Conservation (phyloP, 2,113 vertebrate species). For the Pelecanus crispus region DNA sequence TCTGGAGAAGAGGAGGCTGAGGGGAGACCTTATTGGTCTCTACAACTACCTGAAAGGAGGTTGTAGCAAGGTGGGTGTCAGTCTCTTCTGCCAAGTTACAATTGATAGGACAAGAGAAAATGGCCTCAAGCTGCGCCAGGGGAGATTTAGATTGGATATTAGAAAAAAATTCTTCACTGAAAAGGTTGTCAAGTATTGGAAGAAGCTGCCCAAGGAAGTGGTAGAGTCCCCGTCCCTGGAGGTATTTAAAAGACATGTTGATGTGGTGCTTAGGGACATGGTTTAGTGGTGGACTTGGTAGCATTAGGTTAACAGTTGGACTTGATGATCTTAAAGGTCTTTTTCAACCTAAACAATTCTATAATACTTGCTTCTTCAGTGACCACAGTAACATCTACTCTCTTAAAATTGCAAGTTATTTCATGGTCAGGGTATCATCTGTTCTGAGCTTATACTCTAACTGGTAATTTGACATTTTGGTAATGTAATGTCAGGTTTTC, state of each 20-base stretch:
- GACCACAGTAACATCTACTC: background rate
- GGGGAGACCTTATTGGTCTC: too few relatives aligned
- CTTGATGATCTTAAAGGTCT: background rate
- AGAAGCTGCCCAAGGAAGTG: too few relatives aligned
- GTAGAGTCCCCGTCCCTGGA: background rate
- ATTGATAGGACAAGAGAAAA: too few relatives aligned
- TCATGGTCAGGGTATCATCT: background rate
- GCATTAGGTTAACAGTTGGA: background rate
- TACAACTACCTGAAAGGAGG: too few relatives aligned
- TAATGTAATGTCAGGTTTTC: background rate
- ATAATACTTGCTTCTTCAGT: background rate
- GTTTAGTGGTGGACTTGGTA: background rate
- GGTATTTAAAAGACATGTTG: too few relatives aligned
- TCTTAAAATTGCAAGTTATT: background rate
- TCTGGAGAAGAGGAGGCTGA: too few relatives aligned
- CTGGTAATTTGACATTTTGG: background rate
- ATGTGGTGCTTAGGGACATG: background rate
- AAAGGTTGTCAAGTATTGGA: too few relatives aligned
- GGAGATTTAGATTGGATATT: too few relatives aligned
- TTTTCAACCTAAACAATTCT: background rate
- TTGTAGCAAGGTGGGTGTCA: too few relatives aligned
- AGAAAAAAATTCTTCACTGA: too few relatives aligned
- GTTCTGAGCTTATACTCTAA: background rate
- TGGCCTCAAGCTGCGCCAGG: too few relatives aligned
- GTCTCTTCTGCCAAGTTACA: too few relatives aligned